Percentiles rank a stretch among this genome's conserved stretches.
phyloP scores from a whole-genome alignment of 1,140 invertebrate species.

The Euwallacea similis region DNA sequence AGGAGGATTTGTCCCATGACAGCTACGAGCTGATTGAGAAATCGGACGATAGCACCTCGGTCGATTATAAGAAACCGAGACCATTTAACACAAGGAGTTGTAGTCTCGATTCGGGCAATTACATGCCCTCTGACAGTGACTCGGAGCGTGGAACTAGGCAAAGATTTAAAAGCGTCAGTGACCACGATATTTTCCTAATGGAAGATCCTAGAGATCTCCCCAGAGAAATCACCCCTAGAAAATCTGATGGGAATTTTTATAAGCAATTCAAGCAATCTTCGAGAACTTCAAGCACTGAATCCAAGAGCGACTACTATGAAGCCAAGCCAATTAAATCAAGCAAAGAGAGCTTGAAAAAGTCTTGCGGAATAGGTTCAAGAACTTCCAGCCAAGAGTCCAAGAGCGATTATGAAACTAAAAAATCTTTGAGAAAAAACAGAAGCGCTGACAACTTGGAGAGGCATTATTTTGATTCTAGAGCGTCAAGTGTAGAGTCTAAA shows the following conservation, averaged over 20 bases:
- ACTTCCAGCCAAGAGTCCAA: slow-evolving; percentile 68
- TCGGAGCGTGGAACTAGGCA: slow-evolving; percentile 62
- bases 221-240: slow-evolving; percentile 65
- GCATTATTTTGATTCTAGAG: slow-evolving; percentile 56
- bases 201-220: slow-evolving; percentile 69
- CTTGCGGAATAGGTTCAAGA: slow-evolving; percentile 56
- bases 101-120: slow-evolving; percentile 70
- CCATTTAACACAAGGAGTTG: slow-evolving; percentile 58
- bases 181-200: slow-evolving; percentile 65
- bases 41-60: slow-evolving; percentile 60
- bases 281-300: slow-evolving; percentile 66
- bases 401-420: slow-evolving; percentile 63
- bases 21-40: slow-evolving; percentile 84
- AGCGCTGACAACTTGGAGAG: slow-evolving; percentile 41
- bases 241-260: slow-evolving; percentile 69
- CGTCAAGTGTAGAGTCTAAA: slow-evolving; percentile 56
- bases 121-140: slow-evolving; percentile 63
- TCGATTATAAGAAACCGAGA: slow-evolving; percentile 45
- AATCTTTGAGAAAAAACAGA: slow-evolving; percentile 41
- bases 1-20: slow-evolving; percentile 85
- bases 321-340: slow-evolving; percentile 65
- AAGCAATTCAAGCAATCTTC: slow-evolving; percentile 66
- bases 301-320: slow-evolving; percentile 67
- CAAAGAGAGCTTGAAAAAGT: slow-evolving; percentile 62
- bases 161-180: slow-evolving; percentile 64